Percentiles rank a stretch among this genome's conserved stretches.
These are phyloP conservation scores for Felis catus DNA, from an alignment of 2,113 vertebrate species.

Conservation along the genomic window F.catus_Fca126_mat1.0 CM031418.1:35059001-35059500, in stretches of 20 bases:
- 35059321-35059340: too few species aligned
- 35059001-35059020: neutral
- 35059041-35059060: neutral
- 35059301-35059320: too few species aligned
- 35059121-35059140: too few species aligned
- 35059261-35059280: too few species aligned
- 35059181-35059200: too few species aligned
- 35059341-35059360: neutral
- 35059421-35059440: neutral
- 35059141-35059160: too few species aligned
- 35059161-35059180: too few species aligned
- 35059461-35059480: neutral
- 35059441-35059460: neutral
- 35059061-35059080: neutral
- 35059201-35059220: too few species aligned
- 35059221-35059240: too few species aligned
- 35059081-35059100: neutral
- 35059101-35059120: too few species aligned
- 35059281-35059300: too few species aligned
- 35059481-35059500: neutral
- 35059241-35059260: too few species aligned
- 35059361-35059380: neutral
- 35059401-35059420: neutral
- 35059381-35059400: neutral
- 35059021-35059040: neutral